These are phyloP conservation scores for Acyrthosiphon pisum DNA, from an alignment of 1,140 invertebrate genomes.

Conservation along the genomic window DNA sequence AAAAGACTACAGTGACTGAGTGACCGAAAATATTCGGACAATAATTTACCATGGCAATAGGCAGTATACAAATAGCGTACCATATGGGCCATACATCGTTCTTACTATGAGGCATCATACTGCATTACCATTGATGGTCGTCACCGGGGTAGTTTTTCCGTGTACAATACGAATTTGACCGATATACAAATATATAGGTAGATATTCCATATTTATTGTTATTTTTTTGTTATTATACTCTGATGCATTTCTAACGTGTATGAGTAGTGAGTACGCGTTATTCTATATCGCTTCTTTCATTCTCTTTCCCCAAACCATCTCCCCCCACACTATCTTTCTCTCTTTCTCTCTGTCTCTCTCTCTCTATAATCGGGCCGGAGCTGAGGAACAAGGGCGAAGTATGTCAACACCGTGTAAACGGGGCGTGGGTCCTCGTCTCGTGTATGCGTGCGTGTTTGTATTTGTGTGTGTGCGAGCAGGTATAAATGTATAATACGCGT, in stretches of 20 bases:
- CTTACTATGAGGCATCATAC: background rate
- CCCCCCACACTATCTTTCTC: background rate
- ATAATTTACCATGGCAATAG: background rate
- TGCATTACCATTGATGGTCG: background rate
- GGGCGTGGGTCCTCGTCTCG: slow-evolving; percentile 33
- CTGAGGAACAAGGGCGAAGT: slow-evolving; percentile 35
- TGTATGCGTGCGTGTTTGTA: too few relatives aligned
- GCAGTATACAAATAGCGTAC: background rate
- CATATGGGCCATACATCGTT: background rate
- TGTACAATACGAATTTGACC: background rate
- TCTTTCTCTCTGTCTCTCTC: background rate
- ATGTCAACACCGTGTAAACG: slow-evolving; percentile 48
- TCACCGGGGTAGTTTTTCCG: background rate
- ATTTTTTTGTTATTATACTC: background rate
- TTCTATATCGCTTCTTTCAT: background rate
- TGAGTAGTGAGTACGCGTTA: background rate
- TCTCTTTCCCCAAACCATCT: background rate
- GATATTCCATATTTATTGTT: background rate
- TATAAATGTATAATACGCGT: background rate
- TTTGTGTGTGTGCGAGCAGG: background rate
- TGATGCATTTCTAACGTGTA: background rate
- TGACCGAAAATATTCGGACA: background rate
- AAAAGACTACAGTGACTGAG: background rate
- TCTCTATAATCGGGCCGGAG: background rate
- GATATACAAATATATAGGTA: background rate